Conservation (phyloP, 35 echinoderm and acorn worm species). For the Apostichopus japonicus region DNA sequence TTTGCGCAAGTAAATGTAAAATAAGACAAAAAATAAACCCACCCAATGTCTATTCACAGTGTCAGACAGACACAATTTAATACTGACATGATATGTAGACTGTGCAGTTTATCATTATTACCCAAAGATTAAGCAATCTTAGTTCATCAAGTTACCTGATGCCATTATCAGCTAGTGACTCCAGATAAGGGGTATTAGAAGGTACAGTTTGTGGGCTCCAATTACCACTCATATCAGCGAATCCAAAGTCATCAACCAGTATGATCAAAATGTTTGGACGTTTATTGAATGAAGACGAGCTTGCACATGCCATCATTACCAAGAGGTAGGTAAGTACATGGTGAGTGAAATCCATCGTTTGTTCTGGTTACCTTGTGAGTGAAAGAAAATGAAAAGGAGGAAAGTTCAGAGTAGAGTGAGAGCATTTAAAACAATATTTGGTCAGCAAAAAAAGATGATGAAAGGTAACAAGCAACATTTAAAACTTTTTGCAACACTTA, state of each 20-base stretch:
- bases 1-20: too few species aligned
- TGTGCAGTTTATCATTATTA: too few species aligned
- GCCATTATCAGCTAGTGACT: constrained; percentile 44
- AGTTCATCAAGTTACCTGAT: constrained; percentile 53
- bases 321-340: neutral
- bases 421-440: too few species aligned
- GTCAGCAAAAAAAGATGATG: too few species aligned
- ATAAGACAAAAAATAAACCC: too few species aligned
- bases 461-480: too few species aligned
- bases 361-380: neutral
- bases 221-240: constrained; percentile 64
- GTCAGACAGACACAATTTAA: too few species aligned
- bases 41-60: too few species aligned
- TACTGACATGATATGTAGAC: too few species aligned
- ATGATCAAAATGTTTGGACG: constrained; percentile 77
- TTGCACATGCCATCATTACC: neutral
- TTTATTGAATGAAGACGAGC: neutral
- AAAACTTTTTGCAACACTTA: too few species aligned
- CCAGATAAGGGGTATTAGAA: constrained; percentile 69
- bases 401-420: neutral
- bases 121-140: too few species aligned
- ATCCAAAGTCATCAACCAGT: constrained; percentile 66
- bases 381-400: neutral
- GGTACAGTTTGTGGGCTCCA: constrained; percentile 11
- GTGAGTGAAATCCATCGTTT: neutral